Evolutionary conservation across 2,888 invertebrate species (phyloP), one percentile per base, ranked within the genome.

Genomic region (Pammene aurita): DNA sequence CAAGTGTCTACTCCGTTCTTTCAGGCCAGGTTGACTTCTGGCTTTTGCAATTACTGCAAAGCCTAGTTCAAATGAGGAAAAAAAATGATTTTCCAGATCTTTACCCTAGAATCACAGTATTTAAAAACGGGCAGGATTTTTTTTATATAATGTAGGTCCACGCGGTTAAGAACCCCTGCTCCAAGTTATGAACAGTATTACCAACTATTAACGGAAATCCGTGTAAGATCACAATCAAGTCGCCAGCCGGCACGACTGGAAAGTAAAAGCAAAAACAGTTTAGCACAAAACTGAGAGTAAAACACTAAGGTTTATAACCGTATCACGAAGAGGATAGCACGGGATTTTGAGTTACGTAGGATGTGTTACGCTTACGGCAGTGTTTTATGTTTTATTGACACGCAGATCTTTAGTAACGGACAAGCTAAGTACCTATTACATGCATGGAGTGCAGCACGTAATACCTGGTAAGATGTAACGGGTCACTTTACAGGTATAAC

Each of bases 261-360:
- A 69, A 69, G 69, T 69, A 69, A 69, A 69, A 69, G 69, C 58
- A 44, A 38, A 69, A 52, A 14, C 48, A 50, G 58, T 68, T 67
- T 68, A 64, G 52, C 56, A 50, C 52, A 55, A 69, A 65, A 69
- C 54, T 48, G 55, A 55, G 14, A 55, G 35, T 55, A 46, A 42
- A 42, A 14, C 38, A 38, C 48, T 42, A 57, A 44, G 54, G 44
- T 55, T 58, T 58, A 42, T 58, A 52, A 66, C 52, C 41, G 66
- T 14, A 41, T 34, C 66, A 58, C 48, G 58, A 26, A 34, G 52
- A 61, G 50, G 58, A 35, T 57, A 18, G 26, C 35, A 18, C 54
- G 61, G 35, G 11, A 16, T 46, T 63, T 18, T 16, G 52, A 55
- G 13, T 66, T 66, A 50, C 50, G 66, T 18, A 16, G 14, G 18